Percentiles rank a stretch among this genome's conserved stretches.
Conservation (phyloP, 1,140 invertebrate genomes). For the Drosophila mojavensis region DNA sequence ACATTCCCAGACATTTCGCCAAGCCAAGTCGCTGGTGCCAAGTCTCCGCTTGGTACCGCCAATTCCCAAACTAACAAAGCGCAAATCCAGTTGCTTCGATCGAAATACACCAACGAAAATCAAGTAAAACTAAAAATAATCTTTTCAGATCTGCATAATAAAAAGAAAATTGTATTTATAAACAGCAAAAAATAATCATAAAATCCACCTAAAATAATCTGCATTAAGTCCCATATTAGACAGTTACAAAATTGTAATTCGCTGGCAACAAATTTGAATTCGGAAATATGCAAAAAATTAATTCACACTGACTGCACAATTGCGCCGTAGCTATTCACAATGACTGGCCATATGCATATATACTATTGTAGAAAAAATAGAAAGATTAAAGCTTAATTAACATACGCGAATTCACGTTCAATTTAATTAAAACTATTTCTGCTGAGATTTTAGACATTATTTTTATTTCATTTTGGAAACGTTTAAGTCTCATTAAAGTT, state of each 20-base stretch:
- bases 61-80: constrained; percentile 4
- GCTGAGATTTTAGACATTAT: neutral
- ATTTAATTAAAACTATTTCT: constrained; percentile 1
- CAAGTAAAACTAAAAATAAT: constrained; percentile 10
- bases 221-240: neutral
- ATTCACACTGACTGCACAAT: constrained; percentile 21
- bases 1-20: constrained; percentile 66
- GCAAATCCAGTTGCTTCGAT: neutral
- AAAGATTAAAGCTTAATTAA: constrained; percentile 8
- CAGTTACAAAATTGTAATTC: neutral
- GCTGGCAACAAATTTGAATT: constrained; percentile 15
- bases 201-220: constrained; percentile 3
- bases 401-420: constrained; percentile 18
- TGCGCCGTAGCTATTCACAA: constrained; percentile 29
- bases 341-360: constrained; percentile 21
- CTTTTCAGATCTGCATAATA: constrained; percentile 25
- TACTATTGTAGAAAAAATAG: neutral
- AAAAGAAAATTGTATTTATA: constrained; percentile 16
- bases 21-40: constrained; percentile 59
- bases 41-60: constrained; percentile 61
- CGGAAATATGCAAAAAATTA: neutral
- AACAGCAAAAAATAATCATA: neutral
- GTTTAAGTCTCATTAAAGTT: neutral
- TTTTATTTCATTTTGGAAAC: neutral
- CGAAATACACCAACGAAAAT: neutral